Conservation (phyloP, 2,797 vertebrate genomes). For the Sitta carolinensis region DNA sequence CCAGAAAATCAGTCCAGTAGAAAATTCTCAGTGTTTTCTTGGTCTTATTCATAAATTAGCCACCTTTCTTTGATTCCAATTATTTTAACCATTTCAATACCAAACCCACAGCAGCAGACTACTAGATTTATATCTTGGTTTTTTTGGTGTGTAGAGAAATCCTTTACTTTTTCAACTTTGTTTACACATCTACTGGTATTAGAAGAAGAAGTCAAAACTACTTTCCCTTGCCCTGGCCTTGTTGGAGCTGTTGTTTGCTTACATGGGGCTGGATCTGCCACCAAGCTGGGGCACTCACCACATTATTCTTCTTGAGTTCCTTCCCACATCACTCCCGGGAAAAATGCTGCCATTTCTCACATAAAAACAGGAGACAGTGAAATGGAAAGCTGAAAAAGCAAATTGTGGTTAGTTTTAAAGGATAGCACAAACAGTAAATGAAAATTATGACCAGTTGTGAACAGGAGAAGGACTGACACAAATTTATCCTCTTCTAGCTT, state of each 20-base stretch:
- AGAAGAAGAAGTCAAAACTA: background rate
- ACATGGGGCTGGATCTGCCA: fast-evolving
- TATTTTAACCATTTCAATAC: background rate
- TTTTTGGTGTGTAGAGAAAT: background rate
- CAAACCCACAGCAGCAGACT: background rate
- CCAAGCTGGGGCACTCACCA: fast-evolving
- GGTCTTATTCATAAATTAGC: background rate
- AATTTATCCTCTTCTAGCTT: background rate
- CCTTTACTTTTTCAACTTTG: background rate
- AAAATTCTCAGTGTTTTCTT: background rate
- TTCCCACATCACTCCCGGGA: background rate
- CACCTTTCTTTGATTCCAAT: background rate
- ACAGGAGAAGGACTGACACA: background rate
- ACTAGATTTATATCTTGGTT: background rate
- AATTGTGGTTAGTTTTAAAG: background rate
- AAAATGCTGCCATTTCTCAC: background rate
- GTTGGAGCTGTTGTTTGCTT: background rate
- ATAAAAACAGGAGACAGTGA: fast-evolving
- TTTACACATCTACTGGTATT: background rate
- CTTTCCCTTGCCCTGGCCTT: background rate
- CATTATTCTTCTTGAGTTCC: fast-evolving
- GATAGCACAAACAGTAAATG: background rate
- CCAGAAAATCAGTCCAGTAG: background rate
- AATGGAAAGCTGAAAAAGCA: background rate
- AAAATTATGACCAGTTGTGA: background rate